Conservation (phyloP, 2,113 vertebrate species). For the Pongo abelii region DNA sequence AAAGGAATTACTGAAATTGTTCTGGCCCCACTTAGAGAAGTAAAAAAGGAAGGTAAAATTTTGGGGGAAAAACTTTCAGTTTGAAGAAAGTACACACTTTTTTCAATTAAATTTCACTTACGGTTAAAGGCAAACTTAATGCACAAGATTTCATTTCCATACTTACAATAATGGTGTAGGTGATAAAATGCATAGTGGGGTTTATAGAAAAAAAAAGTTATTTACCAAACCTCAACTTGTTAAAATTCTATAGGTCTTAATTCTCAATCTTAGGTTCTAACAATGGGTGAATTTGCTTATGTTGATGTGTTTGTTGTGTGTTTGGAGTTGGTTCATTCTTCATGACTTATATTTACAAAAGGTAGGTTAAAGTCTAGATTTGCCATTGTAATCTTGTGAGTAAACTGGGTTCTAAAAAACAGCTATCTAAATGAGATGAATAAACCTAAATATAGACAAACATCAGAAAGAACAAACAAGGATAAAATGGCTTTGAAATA, state of each 20-base stretch:
- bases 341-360: not conserved
- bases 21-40: not conserved
- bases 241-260: not conserved
- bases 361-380: not conserved
- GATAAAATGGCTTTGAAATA: not conserved
- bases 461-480: not conserved
- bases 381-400: not conserved
- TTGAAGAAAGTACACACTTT: not conserved
- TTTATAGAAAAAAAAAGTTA: not conserved
- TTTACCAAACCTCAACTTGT: not conserved
- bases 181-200: not conserved
- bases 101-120: not conserved
- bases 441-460: not conserved
- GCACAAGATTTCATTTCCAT: not conserved
- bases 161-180: not conserved
- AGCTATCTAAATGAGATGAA: not conserved
- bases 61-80: not conserved
- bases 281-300: not conserved
- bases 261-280: not conserved
- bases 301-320: not conserved
- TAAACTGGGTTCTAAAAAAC: not conserved
- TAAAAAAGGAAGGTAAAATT: not conserved
- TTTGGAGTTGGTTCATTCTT: not conserved
- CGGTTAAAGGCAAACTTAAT: not conserved
- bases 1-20: not conserved